Conservation (phyloP, 2,113 vertebrate species). For the Sterna hirundo region DNA sequence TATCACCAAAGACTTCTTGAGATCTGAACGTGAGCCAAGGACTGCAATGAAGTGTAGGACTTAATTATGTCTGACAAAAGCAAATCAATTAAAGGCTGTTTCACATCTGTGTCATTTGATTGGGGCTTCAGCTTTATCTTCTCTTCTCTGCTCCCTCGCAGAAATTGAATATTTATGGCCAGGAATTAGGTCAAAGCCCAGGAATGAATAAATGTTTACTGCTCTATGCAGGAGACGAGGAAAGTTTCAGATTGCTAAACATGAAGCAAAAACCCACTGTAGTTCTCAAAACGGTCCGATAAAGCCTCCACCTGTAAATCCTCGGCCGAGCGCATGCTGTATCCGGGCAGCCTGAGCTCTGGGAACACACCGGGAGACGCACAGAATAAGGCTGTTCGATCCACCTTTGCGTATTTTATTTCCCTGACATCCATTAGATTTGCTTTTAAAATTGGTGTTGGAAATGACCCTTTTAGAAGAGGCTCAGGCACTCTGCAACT, state of each 20-base stretch:
- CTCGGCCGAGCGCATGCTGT: rapidly evolving
- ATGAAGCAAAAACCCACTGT: neutral
- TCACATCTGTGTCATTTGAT: conserved; percentile 33
- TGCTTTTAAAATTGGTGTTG: neutral
- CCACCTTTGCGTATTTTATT: neutral
- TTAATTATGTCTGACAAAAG: conserved; percentile 58
- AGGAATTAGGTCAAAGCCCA: conserved; percentile 17
- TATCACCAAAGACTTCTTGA: conserved; percentile 17
- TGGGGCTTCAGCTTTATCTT: neutral
- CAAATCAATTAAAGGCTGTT: conserved; percentile 48
- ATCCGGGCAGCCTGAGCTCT: neutral
- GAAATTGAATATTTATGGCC: conserved; percentile 32
- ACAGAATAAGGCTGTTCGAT: rapidly evolving
- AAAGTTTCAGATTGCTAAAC: neutral
- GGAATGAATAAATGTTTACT: neutral
- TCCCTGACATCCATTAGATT: neutral
- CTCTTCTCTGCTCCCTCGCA: neutral
- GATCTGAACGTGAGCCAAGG: conserved; percentile 24
- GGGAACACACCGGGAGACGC: neutral
- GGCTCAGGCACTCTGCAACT: neutral
- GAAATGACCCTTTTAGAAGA: neutral
- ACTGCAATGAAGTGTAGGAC: conserved; percentile 28
- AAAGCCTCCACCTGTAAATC: neutral
- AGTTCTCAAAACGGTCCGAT: neutral
- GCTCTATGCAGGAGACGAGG: neutral